Percentiles rank a stretch among this genome's conserved stretches.
Conservation (phyloP, 1,140 invertebrate species). For the Zaprionus taronus region DNA sequence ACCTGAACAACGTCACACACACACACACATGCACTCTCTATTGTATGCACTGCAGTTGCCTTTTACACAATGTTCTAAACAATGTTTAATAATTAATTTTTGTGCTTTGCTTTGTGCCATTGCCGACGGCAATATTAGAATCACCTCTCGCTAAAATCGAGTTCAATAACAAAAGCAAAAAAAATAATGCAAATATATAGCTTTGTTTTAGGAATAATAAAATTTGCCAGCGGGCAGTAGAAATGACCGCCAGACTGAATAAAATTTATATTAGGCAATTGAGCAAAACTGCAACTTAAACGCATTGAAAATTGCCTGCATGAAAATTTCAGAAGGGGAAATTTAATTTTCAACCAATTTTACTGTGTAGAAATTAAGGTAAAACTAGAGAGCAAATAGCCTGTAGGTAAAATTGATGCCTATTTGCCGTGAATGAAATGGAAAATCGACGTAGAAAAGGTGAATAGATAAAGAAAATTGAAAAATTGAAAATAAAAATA, state of each 20-base stretch:
- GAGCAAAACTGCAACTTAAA: slow-evolving; percentile 45
- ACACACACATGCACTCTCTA: slow-evolving; percentile 16
- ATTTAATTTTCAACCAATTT: slow-evolving; percentile 34
- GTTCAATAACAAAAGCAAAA: slow-evolving; percentile 53
- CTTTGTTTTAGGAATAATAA: slow-evolving; percentile 70
- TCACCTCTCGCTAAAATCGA: slow-evolving; percentile 24
- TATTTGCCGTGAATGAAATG: slow-evolving; percentile 35
- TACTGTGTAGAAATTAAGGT: neutral
- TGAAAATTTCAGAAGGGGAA: slow-evolving; percentile 21
- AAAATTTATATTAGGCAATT: slow-evolving; percentile 69
- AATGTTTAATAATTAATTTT: slow-evolving; percentile 77
- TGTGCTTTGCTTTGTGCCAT: slow-evolving; percentile 64
- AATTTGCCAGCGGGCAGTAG: slow-evolving; percentile 51
- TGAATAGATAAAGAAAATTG: neutral
- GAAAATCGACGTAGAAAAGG: slow-evolving; percentile 15
- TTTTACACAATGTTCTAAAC: slow-evolving; percentile 53
- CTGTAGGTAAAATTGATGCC: slow-evolving; percentile 8
- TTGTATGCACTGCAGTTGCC: slow-evolving; percentile 50
- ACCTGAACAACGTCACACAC: slow-evolving; percentile 50
- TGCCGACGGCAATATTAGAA: slow-evolving; percentile 48
- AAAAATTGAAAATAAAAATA: slow-evolving; percentile 6
- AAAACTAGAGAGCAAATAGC: neutral
- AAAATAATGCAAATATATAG: slow-evolving; percentile 37
- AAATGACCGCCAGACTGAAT: slow-evolving; percentile 39
- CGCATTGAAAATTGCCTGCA: slow-evolving; percentile 40